Base-by-base conservation (phyloP, 2,888 invertebrate genomes). In the Tyria jacobaeae region DNA sequence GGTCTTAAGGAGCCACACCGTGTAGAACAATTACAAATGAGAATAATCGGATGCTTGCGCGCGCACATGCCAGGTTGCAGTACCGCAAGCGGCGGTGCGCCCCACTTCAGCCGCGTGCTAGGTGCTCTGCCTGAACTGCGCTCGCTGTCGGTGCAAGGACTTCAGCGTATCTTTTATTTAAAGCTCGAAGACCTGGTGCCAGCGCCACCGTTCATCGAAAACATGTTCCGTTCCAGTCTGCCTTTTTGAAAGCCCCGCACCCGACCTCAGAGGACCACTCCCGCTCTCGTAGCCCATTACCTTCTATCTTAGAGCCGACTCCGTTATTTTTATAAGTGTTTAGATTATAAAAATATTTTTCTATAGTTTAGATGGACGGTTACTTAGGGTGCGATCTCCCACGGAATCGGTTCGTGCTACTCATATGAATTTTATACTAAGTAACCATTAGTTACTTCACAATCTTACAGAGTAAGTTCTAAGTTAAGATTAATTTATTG, bases 11-110 rank as follows among this genome's bases (percentile, higher is more conserved):
- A 99, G 83, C 97, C 98, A 0, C 97, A 97, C 84, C 96, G 97
- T 79, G 97, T 99, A 75, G 99, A 99, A 88, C 98, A 97, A 81
- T 94, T 99, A 21, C 99, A 99, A 89, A 98, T 98, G 97, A 99
- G 98, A 91, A 97, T 99, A 82, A 98, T 99, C 80, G 97, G 98
- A 68, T 98, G 99, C 65, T 95, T 99, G 64, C 96, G 99, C 50
- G 99, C 99, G 83, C 99, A 99, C 94, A 98, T 99, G 85, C 99
- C 98, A 24, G 97, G 86, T 96, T 98, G 77, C 92, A 99, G 75
- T 94, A 97, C 64, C 97, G 98, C 57, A 1, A 59, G 97, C 85
- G 96, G 97, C 79, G 98, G 98, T 83, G 96, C 98, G 25, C 98
- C 99, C 83, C 99, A 98, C 93, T 98, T 99, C 95, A 98, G 99